Base-by-base conservation (phyloP, 2,888 invertebrate genomes). In the Macaria liturata region DNA sequence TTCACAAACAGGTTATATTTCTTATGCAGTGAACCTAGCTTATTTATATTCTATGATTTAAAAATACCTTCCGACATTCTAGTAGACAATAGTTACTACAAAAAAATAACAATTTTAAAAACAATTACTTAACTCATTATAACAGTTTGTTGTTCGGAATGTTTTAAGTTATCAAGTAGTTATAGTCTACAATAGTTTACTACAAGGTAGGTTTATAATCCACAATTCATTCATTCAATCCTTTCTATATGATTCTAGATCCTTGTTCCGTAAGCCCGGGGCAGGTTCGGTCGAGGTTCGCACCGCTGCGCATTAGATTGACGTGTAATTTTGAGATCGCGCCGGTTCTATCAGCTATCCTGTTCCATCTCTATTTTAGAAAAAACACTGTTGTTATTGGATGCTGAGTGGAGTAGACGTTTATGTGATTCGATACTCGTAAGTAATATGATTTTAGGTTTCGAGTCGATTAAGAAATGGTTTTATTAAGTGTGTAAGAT, bases 291-390 rank as follows among this genome's bases (percentile, higher is more conserved):
- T 42, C 61, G 64, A 68, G 69, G 69, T 72, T 64, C 80, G 81
- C 83, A 80, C 80, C 78, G 75, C 77, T 81, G 85, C 74, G 74
- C 78, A 86, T 84, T 71, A 74, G 88, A 88, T 84, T 88, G 89
- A 88, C 89, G 78, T 86, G 80, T 83, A 88, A 89, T 87, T 84
- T 83, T 75, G 83, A 73, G 81, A 81, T 81, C 81, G 72, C 68
- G 71, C 74, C 77, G 75, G 75, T 57, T 75, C 75, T 76, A 65
- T 46, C 57, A 51, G 51, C 48, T 32, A 48, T 57, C 57, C 42
- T 37, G 46, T 52, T 39, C 57, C 56, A 59, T 49, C 54, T 47
- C 47, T 58, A 58, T 62, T 51, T 54, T 56, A 54, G 8, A 43
- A 56, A 57, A 68, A 65, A 70, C 66, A 67, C 61, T 65, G 46